A percentile compares a stretch with the other conserved stretches of the same genome.
Evolutionary conservation across 2,797 vertebrate species (phyloP).

Genomic region (Channallabes apus): DNA sequence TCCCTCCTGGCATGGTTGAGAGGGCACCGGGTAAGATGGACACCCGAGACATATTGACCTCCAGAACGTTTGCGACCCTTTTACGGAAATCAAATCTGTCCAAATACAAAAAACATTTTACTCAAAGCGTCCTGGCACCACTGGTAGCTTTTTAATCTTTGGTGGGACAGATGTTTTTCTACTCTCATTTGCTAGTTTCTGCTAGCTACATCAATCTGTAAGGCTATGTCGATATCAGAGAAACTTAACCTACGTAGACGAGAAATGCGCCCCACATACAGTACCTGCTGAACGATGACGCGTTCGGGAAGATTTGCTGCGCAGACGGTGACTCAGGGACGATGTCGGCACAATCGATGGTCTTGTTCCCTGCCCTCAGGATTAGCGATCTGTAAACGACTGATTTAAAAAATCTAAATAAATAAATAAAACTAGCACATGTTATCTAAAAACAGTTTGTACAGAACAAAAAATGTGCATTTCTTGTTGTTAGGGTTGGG

Average conservation of each 20-base stretch:
- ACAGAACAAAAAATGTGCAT: background rate
- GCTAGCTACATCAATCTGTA: background rate
- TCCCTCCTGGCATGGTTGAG: background rate
- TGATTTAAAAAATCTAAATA: slow-evolving; percentile 56
- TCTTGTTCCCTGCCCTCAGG: slow-evolving; percentile 53
- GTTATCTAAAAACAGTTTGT: background rate
- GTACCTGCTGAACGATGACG: slow-evolving; percentile 66
- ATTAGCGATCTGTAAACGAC: slow-evolving; percentile 70
- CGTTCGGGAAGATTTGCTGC: slow-evolving; percentile 66
- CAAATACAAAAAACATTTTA: slow-evolving; percentile 3
- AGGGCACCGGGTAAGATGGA: slow-evolving; percentile 68
- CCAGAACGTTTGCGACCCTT: slow-evolving; percentile 65
- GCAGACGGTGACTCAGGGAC: slow-evolving; percentile 68
- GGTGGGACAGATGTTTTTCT: too few species aligned
- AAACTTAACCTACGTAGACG: background rate
- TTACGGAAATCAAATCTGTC: slow-evolving; percentile 72
- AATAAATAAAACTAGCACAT: too few species aligned
- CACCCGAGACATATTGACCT: slow-evolving; percentile 57
- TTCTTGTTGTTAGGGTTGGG: background rate
- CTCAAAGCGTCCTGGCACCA: background rate
- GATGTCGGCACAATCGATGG: slow-evolving; percentile 69
- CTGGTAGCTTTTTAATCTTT: background rate
- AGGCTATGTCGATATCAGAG: too few species aligned
- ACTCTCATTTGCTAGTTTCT: background rate
- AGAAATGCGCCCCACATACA: slow-evolving; percentile 31